Evolutionary conservation across 92 coral and sea anemone species (phyloP).

Genomic region (Bergia sp.): DNA sequence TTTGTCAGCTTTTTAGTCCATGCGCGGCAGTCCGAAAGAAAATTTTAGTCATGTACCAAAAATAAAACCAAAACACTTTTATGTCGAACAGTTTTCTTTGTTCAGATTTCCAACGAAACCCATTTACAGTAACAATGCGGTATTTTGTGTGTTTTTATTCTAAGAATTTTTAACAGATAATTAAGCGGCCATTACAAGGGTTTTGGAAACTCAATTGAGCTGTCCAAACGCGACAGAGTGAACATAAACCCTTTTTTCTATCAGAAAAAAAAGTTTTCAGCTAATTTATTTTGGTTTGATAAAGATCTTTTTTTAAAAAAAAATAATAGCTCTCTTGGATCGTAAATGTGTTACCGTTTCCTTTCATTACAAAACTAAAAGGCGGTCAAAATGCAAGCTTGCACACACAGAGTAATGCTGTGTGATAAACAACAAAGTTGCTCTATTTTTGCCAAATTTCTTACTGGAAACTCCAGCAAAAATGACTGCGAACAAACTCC

Average conservation of each 20-base stretch:
- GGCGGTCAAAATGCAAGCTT: conserved; percentile 13
- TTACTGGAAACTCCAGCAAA: too few species aligned
- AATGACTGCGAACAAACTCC: too few species aligned
- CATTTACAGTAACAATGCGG: conserved; percentile 17
- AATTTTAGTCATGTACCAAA: neutral
- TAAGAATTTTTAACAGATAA: neutral
- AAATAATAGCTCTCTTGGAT: neutral
- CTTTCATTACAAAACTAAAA: neutral
- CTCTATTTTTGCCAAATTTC: neutral
- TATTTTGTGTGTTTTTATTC: neutral
- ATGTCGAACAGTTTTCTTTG: neutral
- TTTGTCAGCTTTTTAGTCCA: neutral
- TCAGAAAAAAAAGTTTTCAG: neutral
- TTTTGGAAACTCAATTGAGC: neutral
- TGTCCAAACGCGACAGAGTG: neutral
- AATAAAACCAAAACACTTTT: neutral
- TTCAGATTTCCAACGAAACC: conserved; percentile 3
- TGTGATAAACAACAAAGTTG: too few species aligned
- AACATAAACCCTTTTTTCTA: neutral
- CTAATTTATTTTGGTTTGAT: neutral
- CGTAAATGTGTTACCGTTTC: neutral
- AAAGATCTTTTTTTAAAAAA: neutral
- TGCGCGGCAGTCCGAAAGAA: neutral
- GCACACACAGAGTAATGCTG: neutral
- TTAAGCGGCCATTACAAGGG: neutral